These are phyloP conservation scores for Percopsis transmontana DNA, from an alignment of 2,113 vertebrate genomes.

Conservation along the genomic window DNA sequence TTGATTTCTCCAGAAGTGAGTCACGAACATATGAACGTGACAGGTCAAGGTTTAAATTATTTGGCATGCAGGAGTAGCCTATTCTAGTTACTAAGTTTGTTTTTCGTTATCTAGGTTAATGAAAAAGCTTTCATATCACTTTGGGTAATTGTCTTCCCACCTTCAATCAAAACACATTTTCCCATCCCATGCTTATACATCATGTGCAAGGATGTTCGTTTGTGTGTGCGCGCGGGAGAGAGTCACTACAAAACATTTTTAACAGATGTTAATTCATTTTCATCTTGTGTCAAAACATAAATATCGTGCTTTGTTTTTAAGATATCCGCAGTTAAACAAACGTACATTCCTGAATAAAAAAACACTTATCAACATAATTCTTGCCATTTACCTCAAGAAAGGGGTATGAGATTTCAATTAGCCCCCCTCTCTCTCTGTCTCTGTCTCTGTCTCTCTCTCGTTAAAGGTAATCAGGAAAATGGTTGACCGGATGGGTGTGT, in stretches of 20 bases:
- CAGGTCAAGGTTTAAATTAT: no score
- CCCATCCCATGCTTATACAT: background rate
- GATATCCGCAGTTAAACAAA: no score
- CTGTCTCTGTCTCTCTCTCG: background rate
- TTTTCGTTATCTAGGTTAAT: background rate
- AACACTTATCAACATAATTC: no score
- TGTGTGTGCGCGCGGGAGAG: background rate
- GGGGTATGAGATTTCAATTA: background rate
- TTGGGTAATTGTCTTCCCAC: background rate
- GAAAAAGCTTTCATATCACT: background rate
- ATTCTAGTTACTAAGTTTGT: no score
- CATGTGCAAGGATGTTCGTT: background rate
- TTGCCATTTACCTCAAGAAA: background rate
- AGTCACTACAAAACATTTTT: background rate
- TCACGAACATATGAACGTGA: background rate
- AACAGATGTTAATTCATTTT: background rate
- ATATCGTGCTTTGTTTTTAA: no score
- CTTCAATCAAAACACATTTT: background rate
- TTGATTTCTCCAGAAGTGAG: constrained; percentile 22
- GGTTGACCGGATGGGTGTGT: no score
- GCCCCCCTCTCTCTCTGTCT: background rate
- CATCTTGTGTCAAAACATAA: background rate
- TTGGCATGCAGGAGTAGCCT: no score
- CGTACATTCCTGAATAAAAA: no score
- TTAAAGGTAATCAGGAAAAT: no score